A percentile compares a stretch with the other conserved stretches of the same genome.
These are phyloP conservation scores for Climacteris rufus DNA, from an alignment of 2,113 vertebrate species.

Conservation along the genomic window DNA sequence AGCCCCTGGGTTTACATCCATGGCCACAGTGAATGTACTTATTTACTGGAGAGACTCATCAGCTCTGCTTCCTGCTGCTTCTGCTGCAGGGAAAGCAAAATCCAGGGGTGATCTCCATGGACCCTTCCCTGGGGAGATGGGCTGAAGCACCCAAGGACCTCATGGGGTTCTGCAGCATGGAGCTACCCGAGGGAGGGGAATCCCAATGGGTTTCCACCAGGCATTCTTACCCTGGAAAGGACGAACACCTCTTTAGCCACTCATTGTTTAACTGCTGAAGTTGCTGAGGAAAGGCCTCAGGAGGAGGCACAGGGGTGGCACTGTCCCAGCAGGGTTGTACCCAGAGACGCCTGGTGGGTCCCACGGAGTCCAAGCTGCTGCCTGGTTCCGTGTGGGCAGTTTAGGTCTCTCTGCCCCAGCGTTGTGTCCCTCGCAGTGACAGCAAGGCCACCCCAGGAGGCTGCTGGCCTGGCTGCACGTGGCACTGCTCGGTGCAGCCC, in stretches of 20 bases:
- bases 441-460: neutral
- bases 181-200: neutral
- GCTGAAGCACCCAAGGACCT: neutral
- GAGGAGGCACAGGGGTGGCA: neutral
- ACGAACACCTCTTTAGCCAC: neutral
- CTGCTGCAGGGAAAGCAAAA: neutral
- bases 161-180: accelerated
- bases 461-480: neutral
- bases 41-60: neutral
- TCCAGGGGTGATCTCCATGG: accelerated
- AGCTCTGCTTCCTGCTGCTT: neutral
- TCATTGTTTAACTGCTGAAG: accelerated
- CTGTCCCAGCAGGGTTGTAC: neutral
- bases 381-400: accelerated
- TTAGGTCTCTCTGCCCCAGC: neutral
- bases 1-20: neutral
- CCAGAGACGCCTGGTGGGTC: too few relatives aligned
- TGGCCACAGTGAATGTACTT: neutral
- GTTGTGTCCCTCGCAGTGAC: accelerated
- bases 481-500: neutral
- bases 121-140: neutral
- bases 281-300: neutral
- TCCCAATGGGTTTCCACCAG: neutral
- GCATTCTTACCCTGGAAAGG: neutral
- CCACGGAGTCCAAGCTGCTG: accelerated